These are phyloP conservation scores for Dryocosmus kuriphilus DNA, from an alignment of 2,888 invertebrate genomes.

Conservation along the genomic window DNA sequence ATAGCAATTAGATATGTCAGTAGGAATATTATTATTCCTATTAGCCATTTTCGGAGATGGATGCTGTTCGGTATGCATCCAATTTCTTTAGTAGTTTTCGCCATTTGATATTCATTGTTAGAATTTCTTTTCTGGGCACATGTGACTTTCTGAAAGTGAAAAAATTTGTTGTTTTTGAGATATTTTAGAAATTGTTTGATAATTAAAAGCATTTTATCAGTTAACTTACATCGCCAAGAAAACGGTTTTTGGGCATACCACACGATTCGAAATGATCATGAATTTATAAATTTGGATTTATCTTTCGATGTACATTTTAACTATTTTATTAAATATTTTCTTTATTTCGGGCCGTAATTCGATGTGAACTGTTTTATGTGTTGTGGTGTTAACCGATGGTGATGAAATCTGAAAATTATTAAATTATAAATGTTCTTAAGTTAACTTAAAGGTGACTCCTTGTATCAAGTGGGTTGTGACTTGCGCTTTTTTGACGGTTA, in stretches of 20 bases:
- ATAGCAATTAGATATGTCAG: constrained; percentile 67
- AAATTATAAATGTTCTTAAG: neutral
- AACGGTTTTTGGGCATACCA: neutral
- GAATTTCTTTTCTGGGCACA: neutral
- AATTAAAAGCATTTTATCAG: neutral
- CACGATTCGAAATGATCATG: neutral
- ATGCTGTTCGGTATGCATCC: constrained; percentile 58
- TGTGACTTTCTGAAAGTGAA: neutral
- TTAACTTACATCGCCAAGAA: neutral
- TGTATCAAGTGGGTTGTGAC: no score
- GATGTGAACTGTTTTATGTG: neutral
- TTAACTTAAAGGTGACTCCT: no score
- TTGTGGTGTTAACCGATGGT: neutral
- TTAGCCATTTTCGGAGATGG: constrained; percentile 68
- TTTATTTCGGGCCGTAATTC: neutral
- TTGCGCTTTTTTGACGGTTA: no score
- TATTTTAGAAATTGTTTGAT: neutral
- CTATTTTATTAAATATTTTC: neutral
- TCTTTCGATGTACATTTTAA: neutral
- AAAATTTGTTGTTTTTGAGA: neutral
- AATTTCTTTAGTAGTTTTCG: constrained; percentile 49
- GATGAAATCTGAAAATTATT: neutral
- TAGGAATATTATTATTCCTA: constrained; percentile 65
- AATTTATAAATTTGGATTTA: neutral
- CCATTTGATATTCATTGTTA: constrained; percentile 48